Conservation (phyloP, 2,113 vertebrate genomes). For the Cottus gobio region DNA sequence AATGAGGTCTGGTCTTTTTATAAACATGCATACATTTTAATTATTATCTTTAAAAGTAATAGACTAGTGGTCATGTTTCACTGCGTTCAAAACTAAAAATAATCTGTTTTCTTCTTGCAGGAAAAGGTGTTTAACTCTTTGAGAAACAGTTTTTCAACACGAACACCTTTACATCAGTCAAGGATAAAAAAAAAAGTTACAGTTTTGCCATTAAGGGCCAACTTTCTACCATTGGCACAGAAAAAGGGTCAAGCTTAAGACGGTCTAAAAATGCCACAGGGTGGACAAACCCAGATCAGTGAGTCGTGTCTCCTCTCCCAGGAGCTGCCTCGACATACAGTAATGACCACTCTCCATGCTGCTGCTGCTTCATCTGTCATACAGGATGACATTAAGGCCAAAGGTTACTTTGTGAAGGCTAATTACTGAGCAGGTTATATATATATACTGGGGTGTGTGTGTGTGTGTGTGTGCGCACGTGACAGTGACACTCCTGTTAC, state of each 20-base stretch:
- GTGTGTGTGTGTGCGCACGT: constrained; percentile 9
- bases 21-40: not conserved
- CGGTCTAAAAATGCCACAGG: constrained; percentile 32
- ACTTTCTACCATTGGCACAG: not conserved
- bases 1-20: not conserved
- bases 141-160: not conserved
- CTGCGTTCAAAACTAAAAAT: not conserved
- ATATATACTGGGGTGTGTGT: constrained; percentile 32
- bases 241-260: constrained; percentile 24
- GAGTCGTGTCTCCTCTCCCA: constrained; percentile 29
- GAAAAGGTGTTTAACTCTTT: not conserved
- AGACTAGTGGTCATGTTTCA: not conserved
- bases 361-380: constrained; percentile 64
- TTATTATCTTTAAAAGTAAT: not conserved
- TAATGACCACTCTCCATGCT: constrained; percentile 66
- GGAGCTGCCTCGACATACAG: constrained; percentile 48
- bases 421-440: constrained; percentile 65
- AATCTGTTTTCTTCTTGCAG: not conserved
- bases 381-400: constrained; percentile 55
- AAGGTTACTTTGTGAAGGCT: constrained; percentile 53
- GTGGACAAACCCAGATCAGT: constrained; percentile 46
- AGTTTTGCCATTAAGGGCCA: not conserved
- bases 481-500: constrained; percentile 35
- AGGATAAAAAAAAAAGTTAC: not conserved
- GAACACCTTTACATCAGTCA: not conserved